Percentiles rank a stretch among this genome's conserved stretches.
Evolutionary conservation across 2,113 vertebrate genomes (phyloP).

Genomic region (Dolichotis patagonum): DNA sequence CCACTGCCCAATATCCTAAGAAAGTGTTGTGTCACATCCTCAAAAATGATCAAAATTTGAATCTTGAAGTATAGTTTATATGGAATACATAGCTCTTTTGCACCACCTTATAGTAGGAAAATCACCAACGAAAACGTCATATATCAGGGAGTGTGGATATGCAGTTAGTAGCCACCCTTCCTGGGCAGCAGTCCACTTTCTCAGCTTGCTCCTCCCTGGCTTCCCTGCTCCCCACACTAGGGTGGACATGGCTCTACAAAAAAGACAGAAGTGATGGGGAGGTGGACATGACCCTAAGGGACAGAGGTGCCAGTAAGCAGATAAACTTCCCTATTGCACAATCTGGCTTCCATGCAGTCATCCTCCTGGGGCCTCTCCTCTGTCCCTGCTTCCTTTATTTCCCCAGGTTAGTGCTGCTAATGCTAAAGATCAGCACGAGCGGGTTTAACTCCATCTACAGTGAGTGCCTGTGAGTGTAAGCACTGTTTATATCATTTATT

Average conservation of each 20-base stretch:
- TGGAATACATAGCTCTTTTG: background rate
- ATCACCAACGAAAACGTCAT: no score
- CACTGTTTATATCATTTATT: background rate
- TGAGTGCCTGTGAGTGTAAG: background rate
- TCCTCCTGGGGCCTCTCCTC: background rate
- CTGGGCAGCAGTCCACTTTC: background rate
- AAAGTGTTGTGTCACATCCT: background rate
- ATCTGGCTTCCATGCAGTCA: background rate
- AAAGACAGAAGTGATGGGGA: background rate
- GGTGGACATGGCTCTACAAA: background rate
- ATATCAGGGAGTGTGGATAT: accelerated
- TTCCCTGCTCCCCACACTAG: background rate
- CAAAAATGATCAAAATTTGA: background rate
- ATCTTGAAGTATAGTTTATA: background rate
- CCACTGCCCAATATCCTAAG: background rate
- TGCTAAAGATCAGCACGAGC: background rate
- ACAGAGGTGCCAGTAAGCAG: background rate
- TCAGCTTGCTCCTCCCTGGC: background rate
- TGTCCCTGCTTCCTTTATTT: background rate
- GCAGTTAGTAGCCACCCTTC: background rate
- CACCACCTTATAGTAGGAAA: background rate
- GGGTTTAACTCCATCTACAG: background rate
- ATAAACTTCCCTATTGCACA: background rate
- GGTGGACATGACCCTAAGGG: background rate
- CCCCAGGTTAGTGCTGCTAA: background rate